A percentile compares a stretch with the other conserved stretches of the same genome.
phyloP scores from a whole-genome alignment of 2,888 invertebrate species.

The Drosophila setosimentum region DNA sequence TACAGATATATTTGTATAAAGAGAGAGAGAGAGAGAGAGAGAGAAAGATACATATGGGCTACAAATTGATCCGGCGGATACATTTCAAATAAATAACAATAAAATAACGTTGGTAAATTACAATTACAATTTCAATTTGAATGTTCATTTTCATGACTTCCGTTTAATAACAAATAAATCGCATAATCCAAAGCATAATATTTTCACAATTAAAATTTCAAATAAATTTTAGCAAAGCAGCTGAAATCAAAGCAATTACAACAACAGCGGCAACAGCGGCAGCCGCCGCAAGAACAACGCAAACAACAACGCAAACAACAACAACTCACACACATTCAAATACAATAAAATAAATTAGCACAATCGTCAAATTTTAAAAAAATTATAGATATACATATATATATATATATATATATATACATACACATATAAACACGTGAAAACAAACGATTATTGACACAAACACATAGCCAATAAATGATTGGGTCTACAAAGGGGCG shows the following conservation, averaged over 20 bases:
- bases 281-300: background rate
- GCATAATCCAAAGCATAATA: slow-evolving; percentile 80
- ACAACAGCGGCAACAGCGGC: slow-evolving; percentile 32
- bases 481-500: slow-evolving; percentile 21
- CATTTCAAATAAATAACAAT: slow-evolving; percentile 76
- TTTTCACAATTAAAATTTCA: slow-evolving; percentile 82
- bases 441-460: slow-evolving; percentile 70
- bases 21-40: background rate
- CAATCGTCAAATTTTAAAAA: slow-evolving; percentile 58
- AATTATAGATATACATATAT: slow-evolving; percentile 4
- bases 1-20: background rate
- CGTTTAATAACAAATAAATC: slow-evolving; percentile 81
- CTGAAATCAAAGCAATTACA: slow-evolving; percentile 75
- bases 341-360: slow-evolving; percentile 77
- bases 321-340: slow-evolving; percentile 28
- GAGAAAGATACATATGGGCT: slow-evolving; percentile 5
- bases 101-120: slow-evolving; percentile 63
- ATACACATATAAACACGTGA: background rate
- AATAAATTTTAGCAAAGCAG: slow-evolving; percentile 77
- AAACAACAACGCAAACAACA: slow-evolving; percentile 17
- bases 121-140: slow-evolving; percentile 49
- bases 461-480: slow-evolving; percentile 72
- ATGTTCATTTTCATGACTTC: slow-evolving; percentile 73
- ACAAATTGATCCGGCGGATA: slow-evolving; percentile 77
- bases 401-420: slow-evolving; percentile 8